Base-by-base conservation (phyloP, 1,140 invertebrate genomes). In the Calephelis nemesis region DNA sequence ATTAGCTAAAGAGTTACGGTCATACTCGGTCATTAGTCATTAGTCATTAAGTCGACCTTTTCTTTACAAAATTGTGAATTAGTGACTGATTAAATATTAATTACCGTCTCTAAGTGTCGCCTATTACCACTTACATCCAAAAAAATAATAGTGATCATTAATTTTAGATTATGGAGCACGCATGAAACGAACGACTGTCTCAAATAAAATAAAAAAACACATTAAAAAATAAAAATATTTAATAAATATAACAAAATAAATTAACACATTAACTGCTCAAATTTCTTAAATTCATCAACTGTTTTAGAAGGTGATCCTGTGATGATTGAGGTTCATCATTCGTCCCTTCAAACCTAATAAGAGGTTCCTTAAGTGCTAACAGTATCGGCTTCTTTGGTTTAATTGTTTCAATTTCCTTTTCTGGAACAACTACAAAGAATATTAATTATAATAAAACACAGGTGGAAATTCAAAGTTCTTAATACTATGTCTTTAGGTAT, bases 211-310 rank as follows among this genome's bases (percentile, higher is more conserved):
- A 60, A 60, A 7, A 12, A 60, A 3, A 7, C 5, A 40, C 3
- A 19, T 60, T 60, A 7, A 40, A 40, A 60, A 60, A 40, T 60
- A 60, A 40, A 60, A 40, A 60, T 40, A 7, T 58, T 60, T 60
- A 60, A n/a, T 58, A 73, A 74, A 76, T 67, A 54, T 76, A 72
- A 45, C 74, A 71, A 74, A 75, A 15, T 65, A 63, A 48, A 45
- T 63, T 50, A 49, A 68, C 64, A 71, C 40, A 65, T 50, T 67
- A 62, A 58, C 77, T 78, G 54, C 74, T 78, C 67, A 69, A 68
- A 62, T 79, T 77, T 62, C 79, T 81, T 12, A 78, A 62, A 40
- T 78, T 83, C 8, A 76, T 63, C 4, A 83, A 63, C 66, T 80
- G 78, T 54, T 79, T 79, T 11, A 81, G 65, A 1, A 83, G 63